Percentiles rank a stretch among this genome's conserved stretches.
These are phyloP conservation scores for Macroglossus sobrinus DNA, from an alignment of 2,113 vertebrate species.

Conservation along the genomic window DNA sequence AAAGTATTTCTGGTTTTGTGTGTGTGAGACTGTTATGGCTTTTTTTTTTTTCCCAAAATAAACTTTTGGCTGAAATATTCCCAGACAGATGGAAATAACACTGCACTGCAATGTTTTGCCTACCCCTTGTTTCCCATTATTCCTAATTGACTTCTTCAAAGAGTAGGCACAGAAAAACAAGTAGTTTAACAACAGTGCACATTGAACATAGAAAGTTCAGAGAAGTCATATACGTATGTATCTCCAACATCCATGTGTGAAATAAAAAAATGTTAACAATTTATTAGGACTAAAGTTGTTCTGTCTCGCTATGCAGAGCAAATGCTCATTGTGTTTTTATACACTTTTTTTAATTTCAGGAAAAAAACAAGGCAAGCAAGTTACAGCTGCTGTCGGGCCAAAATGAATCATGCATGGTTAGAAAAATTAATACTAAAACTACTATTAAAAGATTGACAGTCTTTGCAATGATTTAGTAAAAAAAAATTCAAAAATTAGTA, in stretches of 20 bases:
- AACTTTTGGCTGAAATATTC: conserved; percentile 83
- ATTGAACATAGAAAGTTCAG: conserved; percentile 83
- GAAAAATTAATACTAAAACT: conserved; percentile 75
- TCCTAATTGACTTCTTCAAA: conserved; percentile 90
- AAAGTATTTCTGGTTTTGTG: conserved; percentile 64
- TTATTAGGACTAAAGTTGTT: conserved; percentile 59
- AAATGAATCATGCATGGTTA: conserved; percentile 82
- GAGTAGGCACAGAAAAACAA: conserved; percentile 85
- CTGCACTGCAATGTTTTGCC: conserved; percentile 84
- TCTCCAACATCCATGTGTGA: conserved; percentile 61
- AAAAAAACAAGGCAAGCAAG: conserved; percentile 84
- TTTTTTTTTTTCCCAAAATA: conserved; percentile 63
- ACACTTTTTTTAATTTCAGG: conserved; percentile 67
- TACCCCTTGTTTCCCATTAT: conserved; percentile 91
- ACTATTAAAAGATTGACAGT: conserved; percentile 77
- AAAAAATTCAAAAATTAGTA: conserved; percentile 71
- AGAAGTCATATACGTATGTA: conserved; percentile 72
- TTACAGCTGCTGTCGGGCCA: conserved; percentile 74
- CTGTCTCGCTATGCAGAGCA: conserved; percentile 63
- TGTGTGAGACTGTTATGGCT: background rate
- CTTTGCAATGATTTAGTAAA: conserved; percentile 85
- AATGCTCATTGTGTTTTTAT: conserved; percentile 40
- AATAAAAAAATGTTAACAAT: conserved; percentile 64
- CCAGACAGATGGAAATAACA: conserved; percentile 83
- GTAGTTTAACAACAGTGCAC: conserved; percentile 82